Percentiles rank a stretch among this genome's conserved stretches.
Evolutionary conservation across 2,113 vertebrate species (phyloP).

Genomic region (Sinocyclocheilus maitianheensis): DNA sequence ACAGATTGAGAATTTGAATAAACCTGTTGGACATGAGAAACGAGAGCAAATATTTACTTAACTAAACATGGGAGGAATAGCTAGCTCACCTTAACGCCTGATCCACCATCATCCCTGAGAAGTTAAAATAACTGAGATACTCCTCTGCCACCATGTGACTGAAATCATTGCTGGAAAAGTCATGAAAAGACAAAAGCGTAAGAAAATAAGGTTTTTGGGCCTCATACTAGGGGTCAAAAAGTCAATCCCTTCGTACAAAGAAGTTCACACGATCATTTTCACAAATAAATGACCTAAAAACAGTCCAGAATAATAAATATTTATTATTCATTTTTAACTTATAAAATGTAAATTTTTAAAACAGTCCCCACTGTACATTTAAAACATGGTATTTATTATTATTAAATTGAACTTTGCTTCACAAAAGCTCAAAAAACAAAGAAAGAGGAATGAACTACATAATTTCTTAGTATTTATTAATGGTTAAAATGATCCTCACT

Average conservation of each 20-base stretch:
- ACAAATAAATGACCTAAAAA: background rate
- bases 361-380: background rate
- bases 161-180: slow-evolving; percentile 89
- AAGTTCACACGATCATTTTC: background rate
- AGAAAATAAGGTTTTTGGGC: background rate
- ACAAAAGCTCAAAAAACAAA: background rate
- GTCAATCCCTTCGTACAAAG: background rate
- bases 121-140: slow-evolving; percentile 91
- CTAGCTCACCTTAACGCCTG: slow-evolving; percentile 89
- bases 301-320: background rate
- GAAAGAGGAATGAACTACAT: background rate
- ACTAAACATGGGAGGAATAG: background rate
- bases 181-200: slow-evolving; percentile 17
- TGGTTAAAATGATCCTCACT: slow-evolving; percentile 73
- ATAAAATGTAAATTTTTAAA: background rate
- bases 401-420: background rate
- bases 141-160: slow-evolving; percentile 93
- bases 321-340: background rate
- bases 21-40: background rate
- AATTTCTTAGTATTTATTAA: background rate
- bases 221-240: background rate
- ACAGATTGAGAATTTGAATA: background rate
- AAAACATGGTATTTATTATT: background rate
- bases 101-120: slow-evolving; percentile 88
- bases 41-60: background rate